A percentile compares a stretch with the other conserved stretches of the same genome.
Conservation (phyloP, 2,888 invertebrate genomes). For the Drosophila macrothrix region DNA sequence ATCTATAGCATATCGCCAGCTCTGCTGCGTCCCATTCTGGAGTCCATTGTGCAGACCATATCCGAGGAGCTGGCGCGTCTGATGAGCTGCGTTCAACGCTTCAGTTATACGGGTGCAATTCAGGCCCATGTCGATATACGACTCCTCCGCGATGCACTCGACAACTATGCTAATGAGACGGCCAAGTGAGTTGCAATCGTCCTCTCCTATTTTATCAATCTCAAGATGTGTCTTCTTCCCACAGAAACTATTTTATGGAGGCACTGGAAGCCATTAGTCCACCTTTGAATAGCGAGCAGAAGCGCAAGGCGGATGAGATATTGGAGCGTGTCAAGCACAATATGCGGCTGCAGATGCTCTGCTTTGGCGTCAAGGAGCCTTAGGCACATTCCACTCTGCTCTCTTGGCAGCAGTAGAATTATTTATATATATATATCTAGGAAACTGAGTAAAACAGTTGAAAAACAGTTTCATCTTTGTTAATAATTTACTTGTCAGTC, state of each 20-base stretch:
- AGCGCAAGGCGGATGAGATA: conserved; percentile 88
- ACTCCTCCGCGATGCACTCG: conserved; percentile 88
- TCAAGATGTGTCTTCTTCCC: conserved; percentile 50
- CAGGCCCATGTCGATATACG: conserved; percentile 93
- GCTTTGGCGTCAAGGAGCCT: conserved; percentile 85
- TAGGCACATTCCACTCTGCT: conserved; percentile 50
- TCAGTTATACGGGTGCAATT: conserved; percentile 89
- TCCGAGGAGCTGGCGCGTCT: conserved; percentile 96
- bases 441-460: neutral
- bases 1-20: conserved; percentile 89
- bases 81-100: conserved; percentile 91
- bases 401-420: no score
- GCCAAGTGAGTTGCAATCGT: conserved; percentile 86
- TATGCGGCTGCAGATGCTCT: conserved; percentile 90
- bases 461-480: neutral
- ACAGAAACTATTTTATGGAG: conserved; percentile 91
- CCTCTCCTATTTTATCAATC: neutral
- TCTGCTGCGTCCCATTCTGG: conserved; percentile 90
- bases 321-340: conserved; percentile 88
- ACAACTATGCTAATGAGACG: conserved; percentile 88
- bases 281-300: conserved; percentile 87
- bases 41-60: conserved; percentile 94
- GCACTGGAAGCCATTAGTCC: conserved; percentile 91
- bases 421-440: neutral
- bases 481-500: neutral